These are phyloP conservation scores for Procapra przewalskii DNA, from an alignment of 2,113 vertebrate genomes.

Conservation along the genomic window DNA sequence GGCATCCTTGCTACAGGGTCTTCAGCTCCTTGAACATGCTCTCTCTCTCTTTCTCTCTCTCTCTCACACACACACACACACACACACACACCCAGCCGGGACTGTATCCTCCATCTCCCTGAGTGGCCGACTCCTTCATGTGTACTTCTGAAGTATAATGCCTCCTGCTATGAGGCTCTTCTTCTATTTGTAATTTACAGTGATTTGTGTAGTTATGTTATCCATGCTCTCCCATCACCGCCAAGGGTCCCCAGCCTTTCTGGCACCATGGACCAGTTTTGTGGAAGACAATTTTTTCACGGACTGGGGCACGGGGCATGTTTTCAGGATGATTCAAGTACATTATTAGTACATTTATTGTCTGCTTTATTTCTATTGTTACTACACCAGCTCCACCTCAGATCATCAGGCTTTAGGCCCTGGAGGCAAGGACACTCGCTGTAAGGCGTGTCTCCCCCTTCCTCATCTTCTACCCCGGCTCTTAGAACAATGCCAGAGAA, in stretches of 20 bases:
- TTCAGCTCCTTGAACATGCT: fast-evolving
- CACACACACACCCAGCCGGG: fast-evolving
- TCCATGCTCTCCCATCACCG: background rate
- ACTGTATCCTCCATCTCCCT: fast-evolving
- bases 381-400: background rate
- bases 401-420: background rate
- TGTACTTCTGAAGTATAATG: fast-evolving
- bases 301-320: background rate
- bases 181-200: fast-evolving
- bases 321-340: background rate
- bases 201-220: no score
- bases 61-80: background rate
- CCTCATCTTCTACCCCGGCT: no score
- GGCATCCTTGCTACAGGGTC: fast-evolving
- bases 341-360: fast-evolving
- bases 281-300: background rate
- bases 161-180: background rate
- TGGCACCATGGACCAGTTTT: background rate
- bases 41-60: no score
- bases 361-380: fast-evolving
- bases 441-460: fast-evolving
- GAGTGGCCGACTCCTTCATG: fast-evolving
- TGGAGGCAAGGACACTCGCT: fast-evolving
- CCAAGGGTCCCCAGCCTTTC: background rate
- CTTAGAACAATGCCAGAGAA: background rate